Percentiles rank a stretch among this genome's conserved stretches.
These are phyloP conservation scores for Notocelia uddmanniana DNA, from an alignment of 2,888 invertebrate genomes.

Conservation along the genomic window DNA sequence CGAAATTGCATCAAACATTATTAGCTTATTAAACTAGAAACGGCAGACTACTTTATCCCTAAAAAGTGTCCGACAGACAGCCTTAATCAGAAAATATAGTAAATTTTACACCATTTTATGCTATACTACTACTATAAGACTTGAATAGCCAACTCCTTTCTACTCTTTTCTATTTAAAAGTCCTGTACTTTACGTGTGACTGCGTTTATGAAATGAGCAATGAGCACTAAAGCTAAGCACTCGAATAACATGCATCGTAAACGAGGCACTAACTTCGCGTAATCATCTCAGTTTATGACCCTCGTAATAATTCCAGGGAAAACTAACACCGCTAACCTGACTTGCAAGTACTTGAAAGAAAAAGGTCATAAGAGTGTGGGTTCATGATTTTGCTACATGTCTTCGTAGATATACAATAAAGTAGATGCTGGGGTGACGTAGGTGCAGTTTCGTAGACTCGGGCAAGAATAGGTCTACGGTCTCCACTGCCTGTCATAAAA, in stretches of 20 bases:
- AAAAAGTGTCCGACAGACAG: not conserved
- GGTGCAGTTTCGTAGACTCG: too few species aligned
- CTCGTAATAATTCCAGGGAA: constrained; percentile 19
- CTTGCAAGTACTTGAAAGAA: not conserved
- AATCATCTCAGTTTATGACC: constrained; percentile 27
- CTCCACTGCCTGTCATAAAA: too few species aligned
- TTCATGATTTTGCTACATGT: not conserved
- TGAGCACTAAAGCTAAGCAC: constrained; percentile 29
- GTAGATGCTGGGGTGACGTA: not conserved
- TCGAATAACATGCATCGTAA: constrained; percentile 27
- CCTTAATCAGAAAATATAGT: too few species aligned
- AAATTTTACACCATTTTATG: too few species aligned
- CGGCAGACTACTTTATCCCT: not conserved
- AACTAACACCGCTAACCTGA: constrained; percentile 8
- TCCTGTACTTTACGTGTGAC: not conserved
- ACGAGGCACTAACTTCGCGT: constrained; percentile 17
- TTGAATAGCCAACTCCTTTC: too few species aligned
- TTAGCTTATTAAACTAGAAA: not conserved
- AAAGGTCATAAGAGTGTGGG: not conserved
- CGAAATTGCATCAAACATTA: not conserved
- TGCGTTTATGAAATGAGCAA: constrained; percentile 7
- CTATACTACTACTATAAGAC: too few species aligned
- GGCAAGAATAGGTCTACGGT: too few species aligned
- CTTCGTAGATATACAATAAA: not conserved
- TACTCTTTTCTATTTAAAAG: too few species aligned